Percentiles rank a stretch among this genome's conserved stretches.
phyloP scores from a whole-genome alignment of 2,888 invertebrate genomes.

The Heliconius charithonia region DNA sequence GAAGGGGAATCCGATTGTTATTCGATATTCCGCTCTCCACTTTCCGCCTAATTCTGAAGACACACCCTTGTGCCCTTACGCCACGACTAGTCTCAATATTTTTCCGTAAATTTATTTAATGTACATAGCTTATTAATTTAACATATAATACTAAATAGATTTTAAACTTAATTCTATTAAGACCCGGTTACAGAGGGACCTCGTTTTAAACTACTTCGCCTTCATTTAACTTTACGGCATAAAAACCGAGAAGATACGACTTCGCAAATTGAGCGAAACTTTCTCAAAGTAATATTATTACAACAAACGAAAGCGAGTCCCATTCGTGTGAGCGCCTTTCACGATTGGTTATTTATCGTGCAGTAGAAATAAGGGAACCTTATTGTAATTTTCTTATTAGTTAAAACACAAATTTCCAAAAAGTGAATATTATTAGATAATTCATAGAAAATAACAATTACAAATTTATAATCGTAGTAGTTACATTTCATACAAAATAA shows the following conservation, averaged over 20 bases:
- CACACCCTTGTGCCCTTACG: no score
- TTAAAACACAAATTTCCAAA: neutral
- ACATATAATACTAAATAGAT: constrained; percentile 35
- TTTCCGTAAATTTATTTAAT: neutral
- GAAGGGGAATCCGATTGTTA: no score
- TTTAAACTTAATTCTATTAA: constrained; percentile 65
- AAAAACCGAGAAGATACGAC: constrained; percentile 63
- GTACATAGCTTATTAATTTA: constrained; percentile 30
- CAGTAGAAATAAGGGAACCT: constrained; percentile 13
- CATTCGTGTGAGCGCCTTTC: constrained; percentile 28
- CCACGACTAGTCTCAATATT: no score
- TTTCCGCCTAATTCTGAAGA: no score
- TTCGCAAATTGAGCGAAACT: constrained; percentile 62
- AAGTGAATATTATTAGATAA: no score
- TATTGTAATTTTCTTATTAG: constrained; percentile 12
- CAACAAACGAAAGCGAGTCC: constrained; percentile 38
- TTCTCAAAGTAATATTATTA: constrained; percentile 48
- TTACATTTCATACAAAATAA: no score
- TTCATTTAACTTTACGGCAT: constrained; percentile 67
- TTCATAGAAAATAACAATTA: no score
- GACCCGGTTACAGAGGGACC: constrained; percentile 56
- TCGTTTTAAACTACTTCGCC: constrained; percentile 62
- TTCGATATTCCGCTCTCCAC: no score
- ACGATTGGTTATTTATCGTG: constrained; percentile 32
- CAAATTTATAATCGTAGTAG: no score